Conservation (phyloP, 2,113 vertebrate genomes). For the Cyprinodon tularosa region DNA sequence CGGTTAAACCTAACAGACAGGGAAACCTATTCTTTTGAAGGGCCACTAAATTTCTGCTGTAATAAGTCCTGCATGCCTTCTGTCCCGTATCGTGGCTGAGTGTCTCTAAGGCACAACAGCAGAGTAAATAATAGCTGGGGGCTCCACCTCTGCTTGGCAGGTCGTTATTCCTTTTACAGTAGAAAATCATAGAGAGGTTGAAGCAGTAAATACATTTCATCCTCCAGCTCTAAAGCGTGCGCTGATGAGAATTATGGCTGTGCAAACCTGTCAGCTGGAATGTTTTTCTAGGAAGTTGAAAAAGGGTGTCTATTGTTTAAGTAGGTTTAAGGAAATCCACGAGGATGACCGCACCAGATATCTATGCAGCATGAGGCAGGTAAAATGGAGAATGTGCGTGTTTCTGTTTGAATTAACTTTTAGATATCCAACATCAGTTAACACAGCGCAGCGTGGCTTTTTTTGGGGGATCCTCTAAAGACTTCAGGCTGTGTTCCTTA, state of each 20-base stretch:
- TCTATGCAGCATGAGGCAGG: background rate
- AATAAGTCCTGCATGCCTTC: conserved; percentile 77
- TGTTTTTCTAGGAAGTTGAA: conserved; percentile 57
- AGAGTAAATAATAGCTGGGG: conserved; percentile 73
- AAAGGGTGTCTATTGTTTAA: conserved; percentile 56
- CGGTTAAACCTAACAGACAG: conserved; percentile 75
- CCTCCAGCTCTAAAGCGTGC: conserved; percentile 49
- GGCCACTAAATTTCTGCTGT: conserved; percentile 76
- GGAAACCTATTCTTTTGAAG: conserved; percentile 73
- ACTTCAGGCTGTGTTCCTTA: too few relatives aligned
- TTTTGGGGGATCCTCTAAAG: too few relatives aligned
- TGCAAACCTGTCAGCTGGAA: conserved; percentile 40
- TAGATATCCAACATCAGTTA: background rate
- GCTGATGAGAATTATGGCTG: conserved; percentile 56
- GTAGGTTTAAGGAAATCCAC: background rate
- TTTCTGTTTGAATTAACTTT: background rate
- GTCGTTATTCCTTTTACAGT: conserved; percentile 70
- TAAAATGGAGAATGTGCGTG: background rate
- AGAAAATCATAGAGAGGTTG: conserved; percentile 63
- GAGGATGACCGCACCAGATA: conserved; percentile 1
- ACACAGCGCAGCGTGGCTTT: too few relatives aligned
- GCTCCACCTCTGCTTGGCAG: conserved; percentile 51
- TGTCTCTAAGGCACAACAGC: conserved; percentile 65
- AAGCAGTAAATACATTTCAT: conserved; percentile 64
- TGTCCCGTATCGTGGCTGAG: conserved; percentile 62